Evolutionary conservation across 1,140 invertebrate genomes (phyloP), one percentile per base, ranked within the genome.

Genomic region (Ephestia elutella): DNA sequence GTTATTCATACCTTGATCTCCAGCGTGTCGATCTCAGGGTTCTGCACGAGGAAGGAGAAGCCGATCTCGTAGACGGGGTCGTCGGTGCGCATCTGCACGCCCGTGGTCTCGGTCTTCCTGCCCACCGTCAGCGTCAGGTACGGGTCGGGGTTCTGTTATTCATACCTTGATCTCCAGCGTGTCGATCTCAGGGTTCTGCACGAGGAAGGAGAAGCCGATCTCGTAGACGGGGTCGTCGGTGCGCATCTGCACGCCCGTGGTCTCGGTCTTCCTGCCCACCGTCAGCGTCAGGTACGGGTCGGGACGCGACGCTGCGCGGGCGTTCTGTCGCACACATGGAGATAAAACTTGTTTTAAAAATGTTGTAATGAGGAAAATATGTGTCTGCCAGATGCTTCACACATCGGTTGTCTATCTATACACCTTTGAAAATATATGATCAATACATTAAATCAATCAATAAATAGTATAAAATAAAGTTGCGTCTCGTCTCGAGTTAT

Each of bases 121-220:
- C 94, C 94, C 1, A 95, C 87, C 35, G 91, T 92, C 59, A 25
- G 21, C 21, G 21, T 3, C 2, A 25, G 89, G 78, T 94, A 2
- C 21, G 21, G 21, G 21, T 3, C 21, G 21, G 2, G 7, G 21
- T 7, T 2, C 21, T 25, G 7, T 2, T 25, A 25, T 25, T 3
- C 2, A 62, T 86, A 94, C 94, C 90, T 93, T 93, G 19, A 96
- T 86, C 63, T 95, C 92, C 2, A 98, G 79, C 30, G 93, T 92
- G 72, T 97, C 95, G 54, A 95, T 94, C 76, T 96, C 93, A 0
- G 97, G 97, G 89, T 98, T 97, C 59, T 92, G 91, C 5, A 98
- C 93, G 4, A 98, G 91, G 89, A 98, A 98, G 0, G 95, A 94
- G 78, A 97, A 97, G 13, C 95, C 96, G 86, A 94, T 93, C 78